Evolutionary conservation across 2,888 invertebrate species (phyloP), one percentile per base, ranked within the genome.

Genomic region (Ryuthela nishihirai): DNA sequence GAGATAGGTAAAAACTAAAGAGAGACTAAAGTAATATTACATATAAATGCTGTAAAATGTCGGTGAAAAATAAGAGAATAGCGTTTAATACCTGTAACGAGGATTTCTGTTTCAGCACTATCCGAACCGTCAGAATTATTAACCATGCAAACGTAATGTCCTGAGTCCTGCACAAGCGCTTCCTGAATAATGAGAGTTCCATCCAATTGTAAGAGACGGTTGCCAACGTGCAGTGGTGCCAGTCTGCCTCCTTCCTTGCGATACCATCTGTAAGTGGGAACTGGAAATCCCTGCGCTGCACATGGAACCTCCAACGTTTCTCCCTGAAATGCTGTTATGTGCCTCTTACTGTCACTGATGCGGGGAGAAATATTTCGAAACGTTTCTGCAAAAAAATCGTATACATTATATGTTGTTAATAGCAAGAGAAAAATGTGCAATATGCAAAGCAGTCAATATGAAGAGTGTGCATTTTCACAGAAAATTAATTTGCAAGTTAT

Each of bases 201-300:
- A 25, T 62, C 62, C 35, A 58, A 38, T 26, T 62, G 61, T 4
- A 62, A 39, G 10, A 65, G 35, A 23, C 65, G 24, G 9, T 50
- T 55, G n/a, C 62, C 62, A 35, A 50, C 44, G 24, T 52, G 54
- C 6, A 54, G 40, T 9, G 54, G 56, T 21, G 9, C 24, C 18
- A 43, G 25, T 35, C 32, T 24, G 29, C 12, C 12, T 23, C 29
- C 29, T 10, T 53, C 42, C 12, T 69, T 62, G 42, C 67, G 68
- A 32, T 60, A 67, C 75, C 75, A 75, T 18, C 66, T 67, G 66
- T 75, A 75, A 4, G 64, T 67, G 4, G 76, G 75, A 1, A 71
- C 64, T 2, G 76, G 76, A 64, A 69, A 70, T 2, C 72, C 75
- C 50, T 70, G 72, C 34, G 74, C 73, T 2, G 72, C 73, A 64